These are phyloP conservation scores for Takifugu bimaculatus DNA, from an alignment of 2,113 vertebrate species.

Conservation along the genomic window DNA sequence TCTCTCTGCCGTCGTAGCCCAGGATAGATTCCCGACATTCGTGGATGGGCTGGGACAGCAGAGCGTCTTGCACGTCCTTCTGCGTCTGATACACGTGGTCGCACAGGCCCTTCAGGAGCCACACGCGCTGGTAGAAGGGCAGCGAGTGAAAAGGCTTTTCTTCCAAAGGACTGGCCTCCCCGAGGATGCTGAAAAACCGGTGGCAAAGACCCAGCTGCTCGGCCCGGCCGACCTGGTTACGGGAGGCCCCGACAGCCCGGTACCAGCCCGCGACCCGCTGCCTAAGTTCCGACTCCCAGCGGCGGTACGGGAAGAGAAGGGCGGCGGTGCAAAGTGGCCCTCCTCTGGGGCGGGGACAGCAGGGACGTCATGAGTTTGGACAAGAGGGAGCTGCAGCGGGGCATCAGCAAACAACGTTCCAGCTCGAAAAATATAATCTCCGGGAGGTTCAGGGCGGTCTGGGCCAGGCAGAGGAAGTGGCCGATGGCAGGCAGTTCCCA, in stretches of 20 bases:
- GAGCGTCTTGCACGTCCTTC: slow-evolving; percentile 90
- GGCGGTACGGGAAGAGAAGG: slow-evolving; percentile 86
- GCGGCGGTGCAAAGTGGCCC: slow-evolving; percentile 84
- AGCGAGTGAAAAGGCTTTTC: slow-evolving; percentile 89
- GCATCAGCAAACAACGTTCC: slow-evolving; percentile 95
- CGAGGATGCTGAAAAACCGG: slow-evolving; percentile 88
- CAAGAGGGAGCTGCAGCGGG: slow-evolving; percentile 89
- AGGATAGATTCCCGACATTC: slow-evolving; percentile 98
- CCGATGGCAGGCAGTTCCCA: slow-evolving; percentile 98
- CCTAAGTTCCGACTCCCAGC: slow-evolving; percentile 91
- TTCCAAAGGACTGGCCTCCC: slow-evolving; percentile 87
- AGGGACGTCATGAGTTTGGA: slow-evolving; percentile 97
- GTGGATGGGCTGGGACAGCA: slow-evolving; percentile 93
- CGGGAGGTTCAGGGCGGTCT: slow-evolving; percentile 91
- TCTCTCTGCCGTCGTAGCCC: slow-evolving; percentile 91
- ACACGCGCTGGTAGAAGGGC: slow-evolving; percentile 87
- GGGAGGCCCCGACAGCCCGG: slow-evolving; percentile 77
- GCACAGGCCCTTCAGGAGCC: slow-evolving; percentile 95
- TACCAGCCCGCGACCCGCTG: slow-evolving; percentile 91
- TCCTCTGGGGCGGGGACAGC: slow-evolving; percentile 84
- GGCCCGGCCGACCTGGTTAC: slow-evolving; percentile 79
- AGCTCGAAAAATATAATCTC: slow-evolving; percentile 97
- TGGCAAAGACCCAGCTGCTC: slow-evolving; percentile 89
- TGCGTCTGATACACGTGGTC: slow-evolving; percentile 96
- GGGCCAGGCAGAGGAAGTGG: slow-evolving; percentile 96